These are phyloP conservation scores for Pseudomyrmex sp. DNA, from an alignment of 1,140 invertebrate genomes.

Conservation along the genomic window DNA sequence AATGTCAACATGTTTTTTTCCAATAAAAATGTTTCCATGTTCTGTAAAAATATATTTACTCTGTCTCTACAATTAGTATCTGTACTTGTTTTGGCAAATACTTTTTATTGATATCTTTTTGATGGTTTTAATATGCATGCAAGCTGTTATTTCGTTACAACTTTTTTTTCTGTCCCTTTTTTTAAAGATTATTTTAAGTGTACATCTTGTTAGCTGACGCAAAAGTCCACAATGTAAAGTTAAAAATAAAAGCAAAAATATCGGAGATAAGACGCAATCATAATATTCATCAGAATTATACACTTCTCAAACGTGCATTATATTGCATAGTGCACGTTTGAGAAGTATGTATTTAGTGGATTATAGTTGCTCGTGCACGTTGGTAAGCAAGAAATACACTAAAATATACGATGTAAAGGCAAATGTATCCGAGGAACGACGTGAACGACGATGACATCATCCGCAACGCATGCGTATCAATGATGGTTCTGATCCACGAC, in stretches of 20 bases:
- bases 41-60: constrained; percentile 24
- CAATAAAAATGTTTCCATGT: not conserved
- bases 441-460: constrained; percentile 55
- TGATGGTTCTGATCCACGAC: constrained; percentile 12
- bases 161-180: not conserved
- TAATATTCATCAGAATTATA: constrained; percentile 26
- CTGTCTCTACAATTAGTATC: not conserved
- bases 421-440: constrained; percentile 10
- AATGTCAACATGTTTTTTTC: constrained; percentile 1
- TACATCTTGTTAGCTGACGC: constrained; percentile 5
- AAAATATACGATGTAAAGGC: not conserved
- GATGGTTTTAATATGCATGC: not conserved
- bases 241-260: constrained; percentile 41
- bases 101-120: constrained; percentile 25
- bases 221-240: not conserved
- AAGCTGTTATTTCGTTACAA: not conserved
- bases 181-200: constrained; percentile 10
- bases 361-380: not conserved
- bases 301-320: not conserved
- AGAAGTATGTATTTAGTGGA: not conserved
- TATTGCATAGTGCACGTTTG: constrained; percentile 10
- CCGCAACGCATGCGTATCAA: constrained; percentile 44
- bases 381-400: not conserved
- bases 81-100: not conserved
- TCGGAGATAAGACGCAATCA: too few relatives aligned